Evolutionary conservation across 2,797 vertebrate species (phyloP).

Genomic region (Mormyrops boulengeri): DNA sequence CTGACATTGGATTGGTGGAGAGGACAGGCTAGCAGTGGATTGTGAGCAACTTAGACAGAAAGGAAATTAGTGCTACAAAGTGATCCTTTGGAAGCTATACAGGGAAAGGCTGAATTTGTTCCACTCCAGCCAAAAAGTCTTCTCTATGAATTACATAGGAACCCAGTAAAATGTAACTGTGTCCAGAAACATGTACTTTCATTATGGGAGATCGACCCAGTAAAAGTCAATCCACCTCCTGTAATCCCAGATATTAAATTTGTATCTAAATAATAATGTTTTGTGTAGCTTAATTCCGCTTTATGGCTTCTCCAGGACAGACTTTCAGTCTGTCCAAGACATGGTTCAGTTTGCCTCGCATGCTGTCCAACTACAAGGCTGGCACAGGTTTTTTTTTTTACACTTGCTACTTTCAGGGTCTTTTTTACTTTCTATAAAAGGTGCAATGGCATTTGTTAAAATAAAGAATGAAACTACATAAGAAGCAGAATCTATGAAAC

Average conservation of each 20-base stretch:
- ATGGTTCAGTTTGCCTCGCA: background rate
- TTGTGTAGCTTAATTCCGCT: background rate
- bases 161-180: background rate
- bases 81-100: background rate
- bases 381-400: background rate
- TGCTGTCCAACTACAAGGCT: background rate
- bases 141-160: background rate
- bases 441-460: background rate
- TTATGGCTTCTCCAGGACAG: background rate
- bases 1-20: background rate
- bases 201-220: background rate
- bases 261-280: background rate
- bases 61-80: background rate
- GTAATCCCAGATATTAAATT: background rate
- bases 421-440: background rate
- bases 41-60: background rate
- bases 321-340: background rate
- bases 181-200: background rate
- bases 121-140: background rate
- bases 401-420: background rate
- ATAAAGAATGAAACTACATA: background rate
- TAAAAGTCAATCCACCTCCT: background rate
- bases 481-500: constrained; percentile 32
- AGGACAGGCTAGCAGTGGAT: background rate
- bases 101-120: background rate